Conservation (phyloP, 2,888 invertebrate genomes). For the Salpingus planirostris region DNA sequence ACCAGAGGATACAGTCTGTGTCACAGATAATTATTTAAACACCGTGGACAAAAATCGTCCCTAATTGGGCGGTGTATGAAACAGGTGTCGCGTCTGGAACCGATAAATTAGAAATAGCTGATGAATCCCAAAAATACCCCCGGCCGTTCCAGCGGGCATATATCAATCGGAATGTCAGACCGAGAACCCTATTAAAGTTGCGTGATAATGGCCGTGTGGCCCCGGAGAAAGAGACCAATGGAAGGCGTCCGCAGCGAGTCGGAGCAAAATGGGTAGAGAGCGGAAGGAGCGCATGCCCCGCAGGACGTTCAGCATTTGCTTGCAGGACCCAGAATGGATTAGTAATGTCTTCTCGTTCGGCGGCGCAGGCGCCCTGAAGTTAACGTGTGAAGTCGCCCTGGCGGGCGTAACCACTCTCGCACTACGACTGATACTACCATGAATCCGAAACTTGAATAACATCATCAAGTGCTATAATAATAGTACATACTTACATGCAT, state of each 20-base stretch:
- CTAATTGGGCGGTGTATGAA: no score
- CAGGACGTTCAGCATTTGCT: constrained; percentile 27
- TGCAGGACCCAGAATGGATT: constrained; percentile 21
- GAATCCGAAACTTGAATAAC: constrained; percentile 31
- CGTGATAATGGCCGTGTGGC: constrained; percentile 25
- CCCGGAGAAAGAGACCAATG: constrained; percentile 5
- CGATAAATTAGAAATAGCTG: constrained; percentile 35
- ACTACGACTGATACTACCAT: constrained; percentile 30
- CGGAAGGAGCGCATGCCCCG: no score
- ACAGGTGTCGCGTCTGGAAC: constrained; percentile 34
- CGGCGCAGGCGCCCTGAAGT: constrained; percentile 34
- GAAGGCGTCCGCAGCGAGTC: neutral
- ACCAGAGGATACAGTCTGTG: no score
- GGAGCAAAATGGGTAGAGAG: constrained; percentile 11
- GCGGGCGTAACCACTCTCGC: constrained; percentile 37
- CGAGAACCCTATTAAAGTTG: constrained; percentile 27
- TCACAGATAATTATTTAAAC: no score
- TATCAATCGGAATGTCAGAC: constrained; percentile 27
- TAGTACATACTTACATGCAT: constrained; percentile 19
- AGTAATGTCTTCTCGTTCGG: constrained; percentile 22
- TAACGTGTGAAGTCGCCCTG: constrained; percentile 30
- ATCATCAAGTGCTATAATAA: constrained; percentile 5
- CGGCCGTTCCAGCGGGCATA: constrained; percentile 24
- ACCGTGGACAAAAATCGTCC: no score
- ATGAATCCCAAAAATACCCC: constrained; percentile 33